Conservation (phyloP, 2,797 vertebrate species). For the Eulemur mongoz region DNA sequence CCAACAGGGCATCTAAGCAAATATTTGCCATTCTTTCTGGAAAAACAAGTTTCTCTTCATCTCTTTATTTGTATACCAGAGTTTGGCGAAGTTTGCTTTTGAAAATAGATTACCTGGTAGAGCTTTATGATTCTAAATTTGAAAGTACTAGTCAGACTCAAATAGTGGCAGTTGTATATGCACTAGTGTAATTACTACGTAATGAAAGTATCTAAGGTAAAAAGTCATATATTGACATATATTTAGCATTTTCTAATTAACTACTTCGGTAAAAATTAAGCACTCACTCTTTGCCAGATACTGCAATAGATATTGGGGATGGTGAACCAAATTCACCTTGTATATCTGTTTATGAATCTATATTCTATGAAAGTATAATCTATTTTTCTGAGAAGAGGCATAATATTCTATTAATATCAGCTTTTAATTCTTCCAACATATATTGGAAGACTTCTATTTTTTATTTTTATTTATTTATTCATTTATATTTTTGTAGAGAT, state of each 20-base stretch:
- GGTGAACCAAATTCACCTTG: not conserved
- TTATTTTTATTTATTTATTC: too few species aligned
- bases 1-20: not conserved
- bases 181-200: not conserved
- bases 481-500: not conserved
- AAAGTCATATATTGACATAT: not conserved
- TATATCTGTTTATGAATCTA: not conserved
- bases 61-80: not conserved
- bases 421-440: not conserved
- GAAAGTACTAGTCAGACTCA: not conserved
- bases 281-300: not conserved
- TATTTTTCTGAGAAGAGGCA: not conserved
- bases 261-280: not conserved
- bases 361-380: not conserved
- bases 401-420: not conserved
- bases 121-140: constrained; percentile 15
- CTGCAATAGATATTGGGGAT: not conserved
- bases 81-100: not conserved
- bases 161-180: not conserved
- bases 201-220: not conserved
- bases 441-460: not conserved
- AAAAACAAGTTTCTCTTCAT: not conserved
- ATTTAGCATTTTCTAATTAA: constrained; percentile 29
- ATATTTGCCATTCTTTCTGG: not conserved
- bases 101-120: not conserved